Conservation (phyloP, 23 tunicate genomes). For the Trididemnum miniatum region DNA sequence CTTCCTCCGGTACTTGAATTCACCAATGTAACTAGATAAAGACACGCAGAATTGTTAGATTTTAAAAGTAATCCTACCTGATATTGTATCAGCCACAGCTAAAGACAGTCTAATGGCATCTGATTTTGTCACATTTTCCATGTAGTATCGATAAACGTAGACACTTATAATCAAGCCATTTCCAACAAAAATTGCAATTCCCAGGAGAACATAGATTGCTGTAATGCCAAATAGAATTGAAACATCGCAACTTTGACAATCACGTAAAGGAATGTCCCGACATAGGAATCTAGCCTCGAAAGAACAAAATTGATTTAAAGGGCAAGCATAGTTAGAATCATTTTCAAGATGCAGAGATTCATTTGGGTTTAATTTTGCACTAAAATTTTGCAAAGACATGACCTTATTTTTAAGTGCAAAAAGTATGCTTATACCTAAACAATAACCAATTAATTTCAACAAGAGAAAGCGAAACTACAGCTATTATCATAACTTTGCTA, state of each 20-base stretch:
- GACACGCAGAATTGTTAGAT: no score
- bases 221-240: neutral
- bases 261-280: neutral
- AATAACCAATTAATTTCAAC: no score
- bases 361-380: no score
- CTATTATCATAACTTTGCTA: no score
- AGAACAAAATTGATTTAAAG: slow-evolving; percentile 18
- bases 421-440: no score
- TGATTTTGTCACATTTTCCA: neutral
- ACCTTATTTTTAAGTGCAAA: no score
- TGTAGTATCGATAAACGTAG: neutral
- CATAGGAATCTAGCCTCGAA: neutral
- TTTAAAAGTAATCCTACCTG: slow-evolving; percentile 21
- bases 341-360: no score
- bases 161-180: slow-evolving; percentile 9
- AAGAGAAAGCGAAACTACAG: no score
- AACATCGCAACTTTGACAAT: neutral
- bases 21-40: no score
- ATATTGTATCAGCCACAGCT: slow-evolving; percentile 7
- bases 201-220: neutral
- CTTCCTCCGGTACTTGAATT: no score
- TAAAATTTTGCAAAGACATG: no score
- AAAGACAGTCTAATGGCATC: slow-evolving; percentile 7
- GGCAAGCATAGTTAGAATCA: neutral
- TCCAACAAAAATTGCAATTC: slow-evolving; percentile 16